Conservation (phyloP, 2,888 invertebrate genomes). For the Alloscopus bannaensis region DNA sequence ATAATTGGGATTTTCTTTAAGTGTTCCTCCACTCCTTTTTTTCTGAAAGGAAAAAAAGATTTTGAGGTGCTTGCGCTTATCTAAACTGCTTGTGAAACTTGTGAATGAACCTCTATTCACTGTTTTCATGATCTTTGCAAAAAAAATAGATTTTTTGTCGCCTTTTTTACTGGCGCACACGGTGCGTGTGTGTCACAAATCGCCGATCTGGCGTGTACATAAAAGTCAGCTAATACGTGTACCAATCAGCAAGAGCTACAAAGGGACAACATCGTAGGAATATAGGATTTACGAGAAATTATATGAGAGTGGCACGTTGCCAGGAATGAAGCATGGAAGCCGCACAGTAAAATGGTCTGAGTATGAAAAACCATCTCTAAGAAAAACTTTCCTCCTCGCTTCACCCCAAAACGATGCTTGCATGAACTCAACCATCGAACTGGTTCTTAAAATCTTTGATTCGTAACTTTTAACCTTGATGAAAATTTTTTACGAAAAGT, state of each 20-base stretch:
- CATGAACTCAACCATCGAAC: slow-evolving; percentile 42
- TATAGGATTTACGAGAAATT: slow-evolving; percentile 48
- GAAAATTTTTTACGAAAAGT: slow-evolving; percentile 5
- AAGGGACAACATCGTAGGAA: neutral
- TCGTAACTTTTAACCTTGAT: slow-evolving; percentile 21
- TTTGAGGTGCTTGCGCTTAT: neutral
- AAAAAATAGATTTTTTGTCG: neutral
- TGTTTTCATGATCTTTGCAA: neutral
- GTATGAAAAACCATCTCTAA: slow-evolving; percentile 36
- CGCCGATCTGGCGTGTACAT: too few species aligned
- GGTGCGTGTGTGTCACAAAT: too few species aligned
- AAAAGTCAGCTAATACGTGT: slow-evolving; percentile 6
- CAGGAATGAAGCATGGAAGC: too few species aligned
- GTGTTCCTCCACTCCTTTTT: too few species aligned
- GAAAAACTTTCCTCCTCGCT: neutral
- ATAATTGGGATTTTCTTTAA: too few species aligned
- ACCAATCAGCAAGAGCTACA: slow-evolving; percentile 5
- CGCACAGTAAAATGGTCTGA: too few species aligned
- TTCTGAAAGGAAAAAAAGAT: neutral
- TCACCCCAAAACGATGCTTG: neutral
- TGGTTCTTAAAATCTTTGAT: too few species aligned
- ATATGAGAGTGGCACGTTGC: slow-evolving; percentile 55
- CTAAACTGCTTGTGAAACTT: neutral
- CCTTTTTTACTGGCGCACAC: neutral
- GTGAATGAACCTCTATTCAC: neutral